Conservation (phyloP, 2,888 invertebrate genomes). For the Cephus nigrinus region DNA sequence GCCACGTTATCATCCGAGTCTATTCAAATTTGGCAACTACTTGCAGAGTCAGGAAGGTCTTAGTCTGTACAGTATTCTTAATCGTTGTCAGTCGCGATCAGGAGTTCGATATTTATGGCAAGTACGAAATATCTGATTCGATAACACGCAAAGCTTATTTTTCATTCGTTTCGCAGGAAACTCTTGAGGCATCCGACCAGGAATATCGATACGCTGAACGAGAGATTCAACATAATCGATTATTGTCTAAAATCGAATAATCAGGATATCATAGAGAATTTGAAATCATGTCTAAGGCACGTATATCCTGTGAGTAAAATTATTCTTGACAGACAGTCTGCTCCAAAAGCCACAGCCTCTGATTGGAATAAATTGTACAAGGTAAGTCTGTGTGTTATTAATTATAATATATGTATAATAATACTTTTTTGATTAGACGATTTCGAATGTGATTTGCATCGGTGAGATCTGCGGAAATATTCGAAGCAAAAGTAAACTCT, state of each 20-base stretch:
- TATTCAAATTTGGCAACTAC: slow-evolving; percentile 75
- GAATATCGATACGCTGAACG: slow-evolving; percentile 71
- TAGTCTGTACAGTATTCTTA: slow-evolving; percentile 78
- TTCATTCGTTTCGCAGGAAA: slow-evolving; percentile 66
- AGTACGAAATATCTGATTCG: slow-evolving; percentile 14
- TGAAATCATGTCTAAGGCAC: slow-evolving; percentile 43
- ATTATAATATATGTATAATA: not conserved
- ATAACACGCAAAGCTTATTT: not conserved
- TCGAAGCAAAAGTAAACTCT: slow-evolving; percentile 33
- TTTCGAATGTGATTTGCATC: slow-evolving; percentile 49
- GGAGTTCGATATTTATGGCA: slow-evolving; percentile 76
- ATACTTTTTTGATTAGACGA: slow-evolving; percentile 36
- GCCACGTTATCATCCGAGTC: slow-evolving; percentile 78
- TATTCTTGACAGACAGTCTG: slow-evolving; percentile 45
- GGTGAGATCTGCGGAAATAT: slow-evolving; percentile 45
- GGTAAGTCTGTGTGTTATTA: slow-evolving; percentile 24
- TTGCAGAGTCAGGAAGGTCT: slow-evolving; percentile 75
- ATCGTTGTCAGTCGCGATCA: slow-evolving; percentile 77
- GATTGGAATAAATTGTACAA: slow-evolving; percentile 55
- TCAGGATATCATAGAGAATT: slow-evolving; percentile 71
- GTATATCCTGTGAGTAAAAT: slow-evolving; percentile 42
- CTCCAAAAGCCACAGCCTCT: slow-evolving; percentile 44
- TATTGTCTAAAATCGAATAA: slow-evolving; percentile 76
- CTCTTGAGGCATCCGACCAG: slow-evolving; percentile 79
- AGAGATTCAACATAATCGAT: slow-evolving; percentile 77